Conservation (phyloP, 2,888 invertebrate genomes). For the Microctonus aethiopoides region DNA sequence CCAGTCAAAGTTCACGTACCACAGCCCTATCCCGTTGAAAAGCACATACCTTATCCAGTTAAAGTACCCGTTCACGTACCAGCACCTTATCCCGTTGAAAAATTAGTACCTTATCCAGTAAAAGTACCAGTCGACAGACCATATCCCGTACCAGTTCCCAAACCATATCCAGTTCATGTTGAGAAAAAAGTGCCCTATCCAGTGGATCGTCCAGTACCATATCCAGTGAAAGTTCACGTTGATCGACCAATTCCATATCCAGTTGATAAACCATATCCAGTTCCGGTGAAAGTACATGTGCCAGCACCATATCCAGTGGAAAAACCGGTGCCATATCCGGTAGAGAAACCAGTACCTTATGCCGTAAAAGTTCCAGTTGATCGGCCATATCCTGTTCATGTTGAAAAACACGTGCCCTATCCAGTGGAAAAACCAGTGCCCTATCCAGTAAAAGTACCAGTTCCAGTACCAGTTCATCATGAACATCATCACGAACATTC, state of each 20-base stretch:
- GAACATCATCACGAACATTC: slow-evolving; percentile 37
- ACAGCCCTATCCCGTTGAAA: slow-evolving; percentile 81
- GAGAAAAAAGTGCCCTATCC: slow-evolving; percentile 64
- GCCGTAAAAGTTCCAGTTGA: slow-evolving; percentile 75
- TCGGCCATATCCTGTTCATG: slow-evolving; percentile 72
- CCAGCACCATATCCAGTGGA: slow-evolving; percentile 77
- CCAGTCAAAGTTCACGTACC: slow-evolving; percentile 80
- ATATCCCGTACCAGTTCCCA: slow-evolving; percentile 77
- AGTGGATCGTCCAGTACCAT: slow-evolving; percentile 59
- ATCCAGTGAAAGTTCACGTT: slow-evolving; percentile 61
- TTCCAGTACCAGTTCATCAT: slow-evolving; percentile 70
- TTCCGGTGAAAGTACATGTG: slow-evolving; percentile 78
- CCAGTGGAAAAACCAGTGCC: slow-evolving; percentile 73
- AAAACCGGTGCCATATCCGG: slow-evolving; percentile 71
- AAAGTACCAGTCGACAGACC: slow-evolving; percentile 70
- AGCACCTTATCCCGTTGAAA: slow-evolving; percentile 80
- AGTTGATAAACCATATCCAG: slow-evolving; percentile 74
- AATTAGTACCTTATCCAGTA: slow-evolving; percentile 78
- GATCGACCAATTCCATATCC: slow-evolving; percentile 75
- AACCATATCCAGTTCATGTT: slow-evolving; percentile 78
- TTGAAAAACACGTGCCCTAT: slow-evolving; percentile 69
- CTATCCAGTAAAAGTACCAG: slow-evolving; percentile 76
- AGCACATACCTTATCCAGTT: slow-evolving; percentile 81
- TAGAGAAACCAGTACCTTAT: slow-evolving; percentile 74
- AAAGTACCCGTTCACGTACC: slow-evolving; percentile 82